Percentiles rank a stretch among this genome's conserved stretches.
Evolutionary conservation across 1,140 invertebrate genomes (phyloP).

Genomic region (Paraescarpia echinospica): DNA sequence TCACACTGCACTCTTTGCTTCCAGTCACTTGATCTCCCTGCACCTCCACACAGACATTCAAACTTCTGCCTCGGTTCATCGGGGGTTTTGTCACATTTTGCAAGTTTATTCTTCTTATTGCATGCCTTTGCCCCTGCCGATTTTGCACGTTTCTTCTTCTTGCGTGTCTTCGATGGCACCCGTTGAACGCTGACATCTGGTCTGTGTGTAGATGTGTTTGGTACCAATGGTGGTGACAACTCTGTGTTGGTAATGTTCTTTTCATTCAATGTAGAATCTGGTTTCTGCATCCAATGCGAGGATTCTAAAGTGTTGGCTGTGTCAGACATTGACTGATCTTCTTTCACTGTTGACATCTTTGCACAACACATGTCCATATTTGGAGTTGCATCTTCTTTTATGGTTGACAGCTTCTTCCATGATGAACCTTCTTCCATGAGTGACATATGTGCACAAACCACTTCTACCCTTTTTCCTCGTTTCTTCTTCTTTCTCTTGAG

Average conservation of each 20-base stretch:
- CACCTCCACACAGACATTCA: slow-evolving; percentile 21
- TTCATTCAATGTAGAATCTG: neutral
- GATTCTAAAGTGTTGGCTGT: neutral
- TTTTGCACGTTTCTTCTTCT: too few species aligned
- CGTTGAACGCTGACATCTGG: neutral
- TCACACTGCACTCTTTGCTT: slow-evolving; percentile 59
- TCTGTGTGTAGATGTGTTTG: neutral
- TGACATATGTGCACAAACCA: too few species aligned
- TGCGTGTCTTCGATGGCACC: too few species aligned
- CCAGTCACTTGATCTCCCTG: neutral
- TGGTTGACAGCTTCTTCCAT: too few species aligned
- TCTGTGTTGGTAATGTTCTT: neutral
- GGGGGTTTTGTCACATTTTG: neutral
- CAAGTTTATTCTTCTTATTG: neutral
- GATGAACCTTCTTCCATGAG: too few species aligned
- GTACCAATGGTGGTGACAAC: neutral
- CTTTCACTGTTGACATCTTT: neutral
- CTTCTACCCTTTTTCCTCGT: too few species aligned
- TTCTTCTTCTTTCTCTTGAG: too few species aligned
- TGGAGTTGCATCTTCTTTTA: too few species aligned
- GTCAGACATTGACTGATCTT: neutral
- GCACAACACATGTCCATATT: too few species aligned
- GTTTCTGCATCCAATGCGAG: neutral
- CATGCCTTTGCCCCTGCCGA: too few species aligned
- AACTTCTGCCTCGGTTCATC: neutral